Evolutionary conservation across 2,113 vertebrate species (phyloP).

Genomic region (Tapirus terrestris): DNA sequence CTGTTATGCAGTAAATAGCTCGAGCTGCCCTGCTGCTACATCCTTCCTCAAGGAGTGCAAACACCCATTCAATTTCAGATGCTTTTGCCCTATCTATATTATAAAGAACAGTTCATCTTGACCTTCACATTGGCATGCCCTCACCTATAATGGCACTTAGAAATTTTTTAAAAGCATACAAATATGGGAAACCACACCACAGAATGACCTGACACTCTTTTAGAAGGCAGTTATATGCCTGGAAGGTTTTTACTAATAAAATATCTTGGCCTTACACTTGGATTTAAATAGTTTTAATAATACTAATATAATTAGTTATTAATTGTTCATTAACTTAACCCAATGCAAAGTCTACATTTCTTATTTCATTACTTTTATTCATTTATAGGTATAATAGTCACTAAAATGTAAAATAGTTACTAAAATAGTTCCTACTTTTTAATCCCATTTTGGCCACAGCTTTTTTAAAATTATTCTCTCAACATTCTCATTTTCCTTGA

Average conservation of each 20-base stretch:
- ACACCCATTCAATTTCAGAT: background rate
- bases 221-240: background rate
- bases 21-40: background rate
- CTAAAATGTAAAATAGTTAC: background rate
- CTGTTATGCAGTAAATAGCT: too few species aligned
- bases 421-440: background rate
- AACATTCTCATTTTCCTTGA: background rate
- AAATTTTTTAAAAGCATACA: background rate
- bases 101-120: background rate
- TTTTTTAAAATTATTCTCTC: background rate
- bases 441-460: background rate
- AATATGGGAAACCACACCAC: background rate
- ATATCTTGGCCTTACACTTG: background rate
- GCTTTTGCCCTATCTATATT: background rate
- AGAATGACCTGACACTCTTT: background rate
- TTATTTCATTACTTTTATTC: background rate
- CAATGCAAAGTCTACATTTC: background rate
- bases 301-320: background rate
- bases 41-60: rapidly evolving
- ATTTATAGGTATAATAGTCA: background rate
- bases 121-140: background rate
- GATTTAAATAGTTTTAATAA: background rate
- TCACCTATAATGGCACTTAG: background rate
- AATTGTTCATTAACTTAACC: background rate
- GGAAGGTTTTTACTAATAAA: background rate